Evolutionary conservation across 2,113 vertebrate genomes (phyloP).

Genomic region (Pogonocichla stellata): DNA sequence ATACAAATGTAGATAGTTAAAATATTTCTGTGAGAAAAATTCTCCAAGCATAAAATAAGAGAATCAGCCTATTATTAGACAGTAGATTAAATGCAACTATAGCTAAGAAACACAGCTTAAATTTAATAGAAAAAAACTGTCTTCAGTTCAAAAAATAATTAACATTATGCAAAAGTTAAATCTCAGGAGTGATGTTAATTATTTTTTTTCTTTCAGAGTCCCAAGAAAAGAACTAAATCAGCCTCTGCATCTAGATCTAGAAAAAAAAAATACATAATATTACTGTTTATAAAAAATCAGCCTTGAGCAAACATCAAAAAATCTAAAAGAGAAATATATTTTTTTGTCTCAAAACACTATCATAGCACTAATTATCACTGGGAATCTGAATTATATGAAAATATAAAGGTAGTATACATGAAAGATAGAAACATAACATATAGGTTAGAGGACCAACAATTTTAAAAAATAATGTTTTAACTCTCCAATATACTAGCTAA

Average conservation of each 20-base stretch:
- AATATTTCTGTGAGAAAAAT: conserved; percentile 24
- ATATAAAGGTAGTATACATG: neutral
- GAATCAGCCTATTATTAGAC: neutral
- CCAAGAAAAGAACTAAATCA: neutral
- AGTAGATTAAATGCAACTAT: neutral
- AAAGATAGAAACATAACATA: neutral
- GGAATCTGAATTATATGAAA: neutral
- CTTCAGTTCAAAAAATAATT: conserved; percentile 3
- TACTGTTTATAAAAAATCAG: neutral
- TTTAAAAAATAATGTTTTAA: neutral
- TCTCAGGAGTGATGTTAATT: neutral
- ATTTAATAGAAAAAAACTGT: neutral
- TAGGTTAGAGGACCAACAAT: neutral
- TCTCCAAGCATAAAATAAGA: neutral
- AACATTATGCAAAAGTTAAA: neutral
- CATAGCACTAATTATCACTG: neutral
- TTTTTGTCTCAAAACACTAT: neutral
- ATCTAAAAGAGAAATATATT: neutral
- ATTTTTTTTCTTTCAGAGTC: neutral
- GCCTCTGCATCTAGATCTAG: neutral
- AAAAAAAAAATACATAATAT: neutral
- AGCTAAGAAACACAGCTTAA: neutral
- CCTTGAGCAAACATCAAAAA: neutral
- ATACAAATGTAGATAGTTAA: neutral
- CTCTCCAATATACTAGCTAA: neutral